Evolutionary conservation across 2,888 invertebrate genomes (phyloP).

Genomic region (Caenorhabditis uteleia): DNA sequence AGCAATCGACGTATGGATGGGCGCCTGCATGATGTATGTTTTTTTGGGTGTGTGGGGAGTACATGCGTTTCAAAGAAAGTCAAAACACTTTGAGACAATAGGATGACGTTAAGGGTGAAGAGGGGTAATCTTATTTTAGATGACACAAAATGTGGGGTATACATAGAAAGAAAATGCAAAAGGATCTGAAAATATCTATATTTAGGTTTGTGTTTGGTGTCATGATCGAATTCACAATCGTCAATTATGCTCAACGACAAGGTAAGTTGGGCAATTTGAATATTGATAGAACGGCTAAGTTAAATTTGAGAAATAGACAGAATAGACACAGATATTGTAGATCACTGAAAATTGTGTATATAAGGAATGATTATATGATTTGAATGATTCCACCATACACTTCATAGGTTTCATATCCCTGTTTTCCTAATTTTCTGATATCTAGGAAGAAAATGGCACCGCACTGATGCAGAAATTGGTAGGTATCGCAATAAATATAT

Average conservation of each 20-base stretch:
- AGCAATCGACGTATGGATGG: slow-evolving; percentile 66
- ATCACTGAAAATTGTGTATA: too few relatives aligned
- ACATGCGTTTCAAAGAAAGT: slow-evolving; percentile 9
- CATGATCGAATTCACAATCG: slow-evolving; percentile 65
- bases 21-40: slow-evolving; percentile 61
- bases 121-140: neutral
- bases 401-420: too few relatives aligned
- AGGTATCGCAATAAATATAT: slow-evolving; percentile 13
- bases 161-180: neutral
- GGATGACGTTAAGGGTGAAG: slow-evolving; percentile 9
- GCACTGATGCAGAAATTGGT: slow-evolving; percentile 52
- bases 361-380: too few relatives aligned
- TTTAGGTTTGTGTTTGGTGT: slow-evolving; percentile 60
- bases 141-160: neutral
- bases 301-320: too few relatives aligned
- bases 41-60: too few relatives aligned
- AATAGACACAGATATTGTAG: too few relatives aligned
- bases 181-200: neutral
- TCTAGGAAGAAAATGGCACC: slow-evolving; percentile 57
- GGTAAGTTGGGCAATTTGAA: too few relatives aligned
- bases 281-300: too few relatives aligned
- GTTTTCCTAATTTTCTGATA: too few relatives aligned
- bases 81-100: slow-evolving; percentile 15
- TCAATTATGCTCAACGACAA: slow-evolving; percentile 60
- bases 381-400: slow-evolving; percentile 24